Evolutionary conservation across 2,113 vertebrate species (phyloP).

Genomic region (Podarcis raffonei): DNA sequence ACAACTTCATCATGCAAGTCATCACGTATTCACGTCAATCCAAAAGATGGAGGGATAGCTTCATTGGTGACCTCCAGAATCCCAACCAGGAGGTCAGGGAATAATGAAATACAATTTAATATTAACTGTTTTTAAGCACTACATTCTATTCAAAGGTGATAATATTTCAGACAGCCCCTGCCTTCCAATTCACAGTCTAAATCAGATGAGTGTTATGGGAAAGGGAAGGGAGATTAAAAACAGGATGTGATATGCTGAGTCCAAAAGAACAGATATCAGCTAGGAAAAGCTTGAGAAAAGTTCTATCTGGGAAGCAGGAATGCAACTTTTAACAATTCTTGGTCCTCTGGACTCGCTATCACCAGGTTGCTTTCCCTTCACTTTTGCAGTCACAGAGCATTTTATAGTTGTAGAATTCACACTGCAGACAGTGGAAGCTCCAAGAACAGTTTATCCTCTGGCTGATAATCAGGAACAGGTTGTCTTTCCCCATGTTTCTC

Average conservation of each 20-base stretch:
- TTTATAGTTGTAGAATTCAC: background rate
- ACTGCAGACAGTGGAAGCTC: background rate
- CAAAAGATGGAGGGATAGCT: background rate
- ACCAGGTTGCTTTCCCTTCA: background rate
- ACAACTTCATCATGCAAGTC: background rate
- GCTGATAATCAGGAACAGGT: background rate
- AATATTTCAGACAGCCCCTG: background rate
- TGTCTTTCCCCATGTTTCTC: background rate
- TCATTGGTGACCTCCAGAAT: background rate
- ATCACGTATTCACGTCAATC: background rate
- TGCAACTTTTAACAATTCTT: background rate
- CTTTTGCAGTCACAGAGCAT: background rate
- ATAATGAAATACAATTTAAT: background rate
- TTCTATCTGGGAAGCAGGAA: background rate
- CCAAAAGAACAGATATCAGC: background rate
- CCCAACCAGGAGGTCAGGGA: background rate
- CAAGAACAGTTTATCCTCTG: background rate
- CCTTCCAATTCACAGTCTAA: background rate
- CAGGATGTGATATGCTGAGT: background rate
- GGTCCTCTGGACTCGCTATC: background rate
- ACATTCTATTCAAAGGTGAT: background rate
- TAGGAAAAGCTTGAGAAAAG: background rate
- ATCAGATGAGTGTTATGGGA: background rate
- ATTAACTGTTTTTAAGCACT: background rate
- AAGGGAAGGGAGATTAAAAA: background rate